phyloP scores from a whole-genome alignment of 2,888 invertebrate genomes.

The Cryptocheilus praepositus region DNA sequence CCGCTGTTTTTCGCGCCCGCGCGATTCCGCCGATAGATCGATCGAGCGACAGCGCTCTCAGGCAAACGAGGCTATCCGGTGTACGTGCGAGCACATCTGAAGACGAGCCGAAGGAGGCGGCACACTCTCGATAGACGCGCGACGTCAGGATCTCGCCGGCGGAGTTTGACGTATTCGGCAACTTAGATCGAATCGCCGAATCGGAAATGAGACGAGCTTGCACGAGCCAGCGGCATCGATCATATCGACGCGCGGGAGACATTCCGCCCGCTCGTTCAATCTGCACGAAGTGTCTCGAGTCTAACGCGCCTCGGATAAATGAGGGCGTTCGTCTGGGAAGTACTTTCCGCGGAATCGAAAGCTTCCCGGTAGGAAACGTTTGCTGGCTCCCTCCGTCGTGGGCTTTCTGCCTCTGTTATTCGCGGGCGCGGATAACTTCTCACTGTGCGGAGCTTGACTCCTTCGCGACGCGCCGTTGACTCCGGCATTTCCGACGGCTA shows the following conservation, averaged over 20 bases:
- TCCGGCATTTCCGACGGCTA: conserved; percentile 13
- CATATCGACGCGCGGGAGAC: conserved; percentile 42
- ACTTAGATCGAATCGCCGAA: conserved; percentile 13
- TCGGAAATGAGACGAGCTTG: conserved; percentile 20
- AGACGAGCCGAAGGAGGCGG: too few relatives aligned
- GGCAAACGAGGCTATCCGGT: too few relatives aligned
- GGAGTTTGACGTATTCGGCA: conserved; percentile 2
- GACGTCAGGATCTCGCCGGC: background rate
- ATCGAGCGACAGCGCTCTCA: too few relatives aligned
- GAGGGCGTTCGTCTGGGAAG: conserved; percentile 22
- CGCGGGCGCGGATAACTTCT: too few relatives aligned
- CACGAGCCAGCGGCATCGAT: conserved; percentile 34
- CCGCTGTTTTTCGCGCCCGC: background rate
- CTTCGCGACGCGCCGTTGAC: conserved; percentile 18
- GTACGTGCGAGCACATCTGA: too few relatives aligned
- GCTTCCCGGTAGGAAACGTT: conserved; percentile 34
- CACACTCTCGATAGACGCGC: background rate
- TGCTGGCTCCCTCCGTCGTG: conserved; percentile 19
- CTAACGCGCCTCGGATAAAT: conserved; percentile 20
- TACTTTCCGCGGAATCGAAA: conserved; percentile 41
- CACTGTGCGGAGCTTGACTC: background rate
- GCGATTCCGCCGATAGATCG: too few relatives aligned
- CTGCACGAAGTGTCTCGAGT: conserved; percentile 41
- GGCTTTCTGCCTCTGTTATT: too few relatives aligned
- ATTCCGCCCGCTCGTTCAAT: conserved; percentile 45